Evolutionary conservation across 2,888 invertebrate genomes (phyloP).

Genomic region (Tridacna crocea): DNA sequence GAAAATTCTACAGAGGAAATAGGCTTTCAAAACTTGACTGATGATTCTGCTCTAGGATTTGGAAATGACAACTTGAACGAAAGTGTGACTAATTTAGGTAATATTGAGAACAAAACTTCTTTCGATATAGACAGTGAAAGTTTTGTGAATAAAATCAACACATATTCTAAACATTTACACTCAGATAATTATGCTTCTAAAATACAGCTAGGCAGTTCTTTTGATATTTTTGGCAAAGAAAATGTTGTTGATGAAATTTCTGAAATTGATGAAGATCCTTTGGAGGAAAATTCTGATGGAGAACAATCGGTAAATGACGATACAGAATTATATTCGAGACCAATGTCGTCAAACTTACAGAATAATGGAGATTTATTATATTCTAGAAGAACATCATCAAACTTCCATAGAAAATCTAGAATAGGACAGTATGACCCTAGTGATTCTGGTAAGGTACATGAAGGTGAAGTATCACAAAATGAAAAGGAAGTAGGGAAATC

Average conservation of each 20-base stretch:
- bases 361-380: neutral
- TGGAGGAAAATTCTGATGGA: constrained; percentile 6
- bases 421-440: neutral
- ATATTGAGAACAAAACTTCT: constrained; percentile 1
- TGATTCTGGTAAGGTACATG: neutral
- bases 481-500: neutral
- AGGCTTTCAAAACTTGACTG: neutral
- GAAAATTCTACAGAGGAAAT: constrained; percentile 4
- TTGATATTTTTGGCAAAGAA: constrained; percentile 21
- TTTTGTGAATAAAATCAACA: constrained; percentile 8
- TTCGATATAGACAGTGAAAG: constrained; percentile 21
- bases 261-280: constrained; percentile 9
- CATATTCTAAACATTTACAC: constrained; percentile 14
- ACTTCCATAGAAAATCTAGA: neutral
- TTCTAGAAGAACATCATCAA: neutral
- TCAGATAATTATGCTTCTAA: constrained; percentile 19
- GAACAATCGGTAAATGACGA: neutral
- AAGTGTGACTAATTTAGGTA: constrained; percentile 13
- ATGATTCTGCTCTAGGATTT: constrained; percentile 8
- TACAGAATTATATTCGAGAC: no score
- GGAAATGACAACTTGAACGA: neutral
- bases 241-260: neutral
- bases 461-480: neutral
- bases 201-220: constrained; percentile 6
- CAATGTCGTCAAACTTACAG: no score